Evolutionary conservation across 2,888 invertebrate species (phyloP).

Genomic region (Agriotes lineatus): DNA sequence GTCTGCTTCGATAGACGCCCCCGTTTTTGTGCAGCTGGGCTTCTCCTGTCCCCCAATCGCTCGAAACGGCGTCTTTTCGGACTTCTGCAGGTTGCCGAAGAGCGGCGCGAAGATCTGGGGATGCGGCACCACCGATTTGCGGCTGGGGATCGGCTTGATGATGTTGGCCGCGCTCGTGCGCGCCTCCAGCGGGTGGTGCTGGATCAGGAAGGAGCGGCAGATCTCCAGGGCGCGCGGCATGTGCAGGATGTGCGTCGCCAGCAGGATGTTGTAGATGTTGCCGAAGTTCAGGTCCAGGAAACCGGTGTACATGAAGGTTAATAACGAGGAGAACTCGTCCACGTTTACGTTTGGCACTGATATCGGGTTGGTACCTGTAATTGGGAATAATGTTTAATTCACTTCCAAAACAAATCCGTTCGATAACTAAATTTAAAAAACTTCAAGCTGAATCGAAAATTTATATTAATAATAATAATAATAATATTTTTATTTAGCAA

Average conservation of each 20-base stretch:
- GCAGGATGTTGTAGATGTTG: conserved; percentile 78
- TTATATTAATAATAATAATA: no score
- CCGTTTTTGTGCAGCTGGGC: no score
- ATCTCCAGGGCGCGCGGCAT: conserved; percentile 80
- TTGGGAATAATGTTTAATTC: not conserved
- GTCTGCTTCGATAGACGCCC: not conserved
- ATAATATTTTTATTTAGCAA: no score
- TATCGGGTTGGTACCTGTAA: conserved; percentile 61
- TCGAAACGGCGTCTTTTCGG: conserved; percentile 61
- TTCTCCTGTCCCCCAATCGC: conserved; percentile 43
- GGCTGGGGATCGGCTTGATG: conserved; percentile 72
- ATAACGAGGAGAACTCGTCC: conserved; percentile 75
- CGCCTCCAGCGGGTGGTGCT: conserved; percentile 64
- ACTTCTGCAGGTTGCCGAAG: conserved; percentile 55
- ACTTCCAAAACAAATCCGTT: no score
- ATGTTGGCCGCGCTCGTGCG: conserved; percentile 58
- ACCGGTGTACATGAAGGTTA: conserved; percentile 83
- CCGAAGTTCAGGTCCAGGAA: conserved; percentile 76
- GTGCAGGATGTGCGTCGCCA: conserved; percentile 79
- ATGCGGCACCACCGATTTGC: conserved; percentile 58
- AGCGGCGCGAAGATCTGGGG: conserved; percentile 56
- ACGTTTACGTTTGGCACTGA: conserved; percentile 71
- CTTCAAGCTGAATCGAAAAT: no score
- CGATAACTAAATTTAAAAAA: no score
- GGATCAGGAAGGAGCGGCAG: conserved; percentile 74